Evolutionary conservation across 92 coral and sea anemone genomes (phyloP).

Genomic region (Epizoanthus ramosus): DNA sequence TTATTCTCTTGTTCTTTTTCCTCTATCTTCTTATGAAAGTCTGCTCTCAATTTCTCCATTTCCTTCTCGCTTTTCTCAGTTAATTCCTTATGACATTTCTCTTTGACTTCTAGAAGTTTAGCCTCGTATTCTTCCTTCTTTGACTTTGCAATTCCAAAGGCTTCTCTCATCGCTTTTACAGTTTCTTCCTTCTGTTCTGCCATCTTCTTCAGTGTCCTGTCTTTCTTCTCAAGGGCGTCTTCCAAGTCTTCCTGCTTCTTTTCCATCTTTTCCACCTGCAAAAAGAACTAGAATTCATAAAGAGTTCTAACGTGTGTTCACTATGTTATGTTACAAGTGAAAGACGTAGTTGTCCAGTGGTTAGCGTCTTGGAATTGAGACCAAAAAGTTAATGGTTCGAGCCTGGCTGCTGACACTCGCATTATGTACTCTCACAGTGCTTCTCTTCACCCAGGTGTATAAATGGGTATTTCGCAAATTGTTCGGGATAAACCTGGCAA

Average conservation of each 20-base stretch:
- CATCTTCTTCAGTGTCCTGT: constrained; percentile 67
- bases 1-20: constrained; percentile 45
- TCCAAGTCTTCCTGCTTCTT: constrained; percentile 67
- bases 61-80: constrained; percentile 26
- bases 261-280: constrained; percentile 46
- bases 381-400: too few relatives aligned
- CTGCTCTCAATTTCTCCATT: constrained; percentile 32
- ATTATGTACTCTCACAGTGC: too few relatives aligned
- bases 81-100: constrained; percentile 43
- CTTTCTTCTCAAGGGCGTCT: constrained; percentile 47
- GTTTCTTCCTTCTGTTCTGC: constrained; percentile 66
- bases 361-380: too few relatives aligned
- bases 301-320: too few relatives aligned
- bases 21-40: constrained; percentile 49
- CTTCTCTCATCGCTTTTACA: constrained; percentile 81
- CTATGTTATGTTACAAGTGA: too few relatives aligned
- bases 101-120: constrained; percentile 55
- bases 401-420: too few relatives aligned
- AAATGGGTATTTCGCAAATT: too few relatives aligned
- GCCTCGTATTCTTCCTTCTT: constrained; percentile 61
- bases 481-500: too few relatives aligned
- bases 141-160: constrained; percentile 74
- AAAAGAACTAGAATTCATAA: not conserved
- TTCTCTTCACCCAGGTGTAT: too few relatives aligned
- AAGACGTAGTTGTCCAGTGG: too few relatives aligned